Conservation (phyloP, 2,797 vertebrate species). For the Pantherophis alleghaniensis region DNA sequence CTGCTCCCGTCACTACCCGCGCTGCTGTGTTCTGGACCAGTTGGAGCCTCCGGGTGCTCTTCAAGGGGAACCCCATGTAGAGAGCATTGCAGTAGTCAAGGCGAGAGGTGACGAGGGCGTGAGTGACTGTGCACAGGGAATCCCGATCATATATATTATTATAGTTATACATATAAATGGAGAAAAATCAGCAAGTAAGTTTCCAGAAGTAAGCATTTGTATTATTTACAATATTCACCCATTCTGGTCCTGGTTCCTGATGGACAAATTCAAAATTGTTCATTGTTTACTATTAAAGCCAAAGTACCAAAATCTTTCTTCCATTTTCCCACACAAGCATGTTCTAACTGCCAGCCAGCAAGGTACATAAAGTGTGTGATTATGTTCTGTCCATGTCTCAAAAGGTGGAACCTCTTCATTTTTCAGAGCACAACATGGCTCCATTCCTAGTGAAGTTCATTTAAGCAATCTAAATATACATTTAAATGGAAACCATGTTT, state of each 20-base stretch:
- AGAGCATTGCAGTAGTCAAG: too few species aligned
- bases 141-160: too few species aligned
- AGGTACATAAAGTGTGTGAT: not conserved
- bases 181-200: not conserved
- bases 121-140: too few species aligned
- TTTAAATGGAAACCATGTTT: not conserved
- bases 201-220: not conserved
- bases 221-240: not conserved
- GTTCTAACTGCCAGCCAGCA: not conserved
- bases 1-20: too few species aligned
- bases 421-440: not conserved
- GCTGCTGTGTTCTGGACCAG: too few species aligned
- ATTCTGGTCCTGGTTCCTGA: not conserved
- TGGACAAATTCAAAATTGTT: not conserved
- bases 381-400: not conserved
- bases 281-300: not conserved
- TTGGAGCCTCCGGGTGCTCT: too few species aligned
- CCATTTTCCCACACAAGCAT: not conserved
- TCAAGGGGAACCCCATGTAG: too few species aligned
- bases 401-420: not conserved
- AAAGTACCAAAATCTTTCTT: not conserved
- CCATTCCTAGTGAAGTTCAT: not conserved
- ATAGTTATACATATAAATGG: not conserved
- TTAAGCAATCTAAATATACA: not conserved
- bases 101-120: too few species aligned